Percentiles rank a stretch among this genome's conserved stretches.
Evolutionary conservation across 2,888 invertebrate genomes (phyloP).

Genomic region (Cephalotes varians): DNA sequence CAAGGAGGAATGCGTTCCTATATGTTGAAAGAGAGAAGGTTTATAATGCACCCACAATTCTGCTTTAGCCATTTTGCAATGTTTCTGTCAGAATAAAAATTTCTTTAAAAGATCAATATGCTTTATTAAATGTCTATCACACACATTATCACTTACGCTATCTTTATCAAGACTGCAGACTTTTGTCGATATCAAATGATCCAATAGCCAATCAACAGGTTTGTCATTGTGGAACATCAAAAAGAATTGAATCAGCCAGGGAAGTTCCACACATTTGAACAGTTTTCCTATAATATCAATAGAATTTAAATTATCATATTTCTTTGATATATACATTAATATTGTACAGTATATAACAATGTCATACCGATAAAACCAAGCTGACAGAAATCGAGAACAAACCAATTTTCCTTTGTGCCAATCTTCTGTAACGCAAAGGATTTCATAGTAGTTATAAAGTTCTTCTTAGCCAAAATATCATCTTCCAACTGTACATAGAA

Average conservation of each 20-base stretch:
- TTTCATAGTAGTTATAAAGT: constrained; percentile 94
- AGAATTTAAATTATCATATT: constrained; percentile 41
- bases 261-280: constrained; percentile 95
- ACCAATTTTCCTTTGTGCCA: constrained; percentile 92
- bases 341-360: background rate
- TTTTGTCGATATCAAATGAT: constrained; percentile 95
- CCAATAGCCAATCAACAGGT: constrained; percentile 98
- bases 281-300: constrained; percentile 90
- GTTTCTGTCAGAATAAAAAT: constrained; percentile 88
- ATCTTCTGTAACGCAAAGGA: constrained; percentile 93
- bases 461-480: constrained; percentile 95
- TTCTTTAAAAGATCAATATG: background rate
- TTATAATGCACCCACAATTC: constrained; percentile 94
- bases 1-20: constrained; percentile 97
- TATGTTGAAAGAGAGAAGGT: constrained; percentile 97
- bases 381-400: constrained; percentile 96
- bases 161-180: constrained; percentile 94
- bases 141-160: constrained; percentile 83
- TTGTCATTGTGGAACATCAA: constrained; percentile 98
- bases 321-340: constrained; percentile 7
- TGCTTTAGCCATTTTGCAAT: constrained; percentile 92
- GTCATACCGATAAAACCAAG: constrained; percentile 95
- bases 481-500: constrained; percentile 98
- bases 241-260: constrained; percentile 95
- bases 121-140: constrained; percentile 3